Evolutionary conservation across 2,888 invertebrate genomes (phyloP).

Genomic region (Xestia rhomboidea): DNA sequence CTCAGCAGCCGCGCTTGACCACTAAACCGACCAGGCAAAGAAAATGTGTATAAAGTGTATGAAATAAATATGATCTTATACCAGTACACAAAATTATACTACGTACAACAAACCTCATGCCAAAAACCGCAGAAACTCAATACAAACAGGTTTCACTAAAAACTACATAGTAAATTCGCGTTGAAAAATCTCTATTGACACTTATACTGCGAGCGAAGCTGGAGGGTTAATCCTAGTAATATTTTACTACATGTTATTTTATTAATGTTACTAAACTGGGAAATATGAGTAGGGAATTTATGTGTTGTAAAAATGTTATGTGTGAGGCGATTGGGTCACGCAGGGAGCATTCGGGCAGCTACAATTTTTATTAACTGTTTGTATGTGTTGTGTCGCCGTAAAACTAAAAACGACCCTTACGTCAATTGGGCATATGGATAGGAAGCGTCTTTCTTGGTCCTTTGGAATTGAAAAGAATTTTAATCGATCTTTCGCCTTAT

Average conservation of each 20-base stretch:
- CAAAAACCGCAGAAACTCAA: conserved; percentile 28
- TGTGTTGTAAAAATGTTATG: conserved; percentile 79
- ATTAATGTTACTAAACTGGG: conserved; percentile 77
- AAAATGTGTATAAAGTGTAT: too few species aligned
- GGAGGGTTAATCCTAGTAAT: conserved; percentile 61
- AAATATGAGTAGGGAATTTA: conserved; percentile 77
- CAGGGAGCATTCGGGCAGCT: conserved; percentile 63
- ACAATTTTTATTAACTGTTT: conserved; percentile 76
- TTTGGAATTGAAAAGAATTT: conserved; percentile 22
- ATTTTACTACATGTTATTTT: conserved; percentile 79
- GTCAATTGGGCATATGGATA: conserved; percentile 59
- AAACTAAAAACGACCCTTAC: conserved; percentile 66
- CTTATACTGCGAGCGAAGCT: conserved; percentile 43
- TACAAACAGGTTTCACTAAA: conserved; percentile 30
- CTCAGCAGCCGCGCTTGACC: too few species aligned
- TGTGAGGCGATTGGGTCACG: conserved; percentile 71
- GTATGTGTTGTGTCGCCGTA: conserved; percentile 68
- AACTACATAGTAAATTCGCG: conserved; percentile 40
- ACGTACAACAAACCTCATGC: not conserved
- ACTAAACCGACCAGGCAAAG: too few species aligned
- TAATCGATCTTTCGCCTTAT: conserved; percentile 5
- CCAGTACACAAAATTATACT: not conserved
- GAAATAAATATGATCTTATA: not conserved
- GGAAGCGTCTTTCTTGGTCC: conserved; percentile 35
- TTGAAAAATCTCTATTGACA: conserved; percentile 57